Evolutionary conservation across 1,140 invertebrate species (phyloP), one percentile per base, ranked within the genome.

Genomic region (Ephestia elutella): DNA sequence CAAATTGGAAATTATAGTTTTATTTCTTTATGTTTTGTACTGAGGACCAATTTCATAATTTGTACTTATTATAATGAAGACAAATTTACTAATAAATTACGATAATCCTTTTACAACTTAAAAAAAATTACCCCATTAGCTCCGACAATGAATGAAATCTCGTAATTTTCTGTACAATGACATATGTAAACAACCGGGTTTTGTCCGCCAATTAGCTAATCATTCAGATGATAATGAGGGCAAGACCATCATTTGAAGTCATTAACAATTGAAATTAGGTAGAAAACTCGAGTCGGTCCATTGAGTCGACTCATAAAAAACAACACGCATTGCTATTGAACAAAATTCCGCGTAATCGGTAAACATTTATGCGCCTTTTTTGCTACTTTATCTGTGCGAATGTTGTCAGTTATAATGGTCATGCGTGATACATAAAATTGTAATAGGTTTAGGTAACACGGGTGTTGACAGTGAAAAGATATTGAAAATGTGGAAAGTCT

Each of bases 221-320:
- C 65, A 63, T 51, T 8, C 15, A 54, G 32, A 38, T 55, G 35
- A 50, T 68, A 59, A 59, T 49, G 19, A 55, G 59, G 58, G 49
- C 49, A 51, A 56, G 51, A 53, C 59, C 56, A 55, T 20, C 20
- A 60, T 59, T 63, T 49, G 35, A 63, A 65, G 38, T 57, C 50
- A 71, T 74, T 71, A 67, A 56, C 56, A 71, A 62, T 71, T 51
- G 53, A 64, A 62, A 74, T 74, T 63, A 65, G 65, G 49, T 74
- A 74, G 69, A 74, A 71, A 73, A 67, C 63, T 48, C 35, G 38
- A 9, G 2, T 15, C 38, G 38, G 38, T 44, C 38, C 15, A 17
- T 44, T 44, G 38, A n/a, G 13, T 44, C 38, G 9, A 44, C 3
- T 44, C 38, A 3, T 44, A 44, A 54, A 28, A 54, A 54, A 54